phyloP scores from a whole-genome alignment of 2,888 invertebrate genomes.

The Drosophila acutilabella region DNA sequence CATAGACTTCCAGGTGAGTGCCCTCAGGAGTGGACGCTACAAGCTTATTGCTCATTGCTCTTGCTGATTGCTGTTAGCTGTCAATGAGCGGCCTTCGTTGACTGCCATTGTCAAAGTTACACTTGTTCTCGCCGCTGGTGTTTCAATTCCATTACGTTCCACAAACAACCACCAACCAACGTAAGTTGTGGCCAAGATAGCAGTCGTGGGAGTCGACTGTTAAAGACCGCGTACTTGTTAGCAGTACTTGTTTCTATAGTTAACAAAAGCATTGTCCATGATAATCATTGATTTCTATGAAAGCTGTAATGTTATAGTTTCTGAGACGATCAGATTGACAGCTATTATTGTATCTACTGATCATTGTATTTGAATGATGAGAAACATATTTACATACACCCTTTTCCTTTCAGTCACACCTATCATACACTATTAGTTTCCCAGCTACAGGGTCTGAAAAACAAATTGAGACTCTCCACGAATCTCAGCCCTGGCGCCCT shows the following conservation, averaged over 20 bases:
- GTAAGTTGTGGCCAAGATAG: background rate
- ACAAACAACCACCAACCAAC: slow-evolving; percentile 62
- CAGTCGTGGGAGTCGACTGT: background rate
- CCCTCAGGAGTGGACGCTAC: slow-evolving; percentile 13
- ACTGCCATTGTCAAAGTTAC: slow-evolving; percentile 60
- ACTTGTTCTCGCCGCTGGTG: slow-evolving; percentile 32
- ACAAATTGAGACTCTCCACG: slow-evolving; percentile 25
- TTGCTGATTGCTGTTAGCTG: slow-evolving; percentile 8
- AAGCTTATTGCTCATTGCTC: background rate
- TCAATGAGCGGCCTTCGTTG: slow-evolving; percentile 56
- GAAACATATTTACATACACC: too few species aligned
- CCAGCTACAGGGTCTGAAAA: background rate
- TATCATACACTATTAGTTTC: background rate
- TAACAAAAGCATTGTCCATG: too few species aligned
- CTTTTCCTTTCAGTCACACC: too few species aligned
- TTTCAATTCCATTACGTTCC: slow-evolving; percentile 63
- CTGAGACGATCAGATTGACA: too few species aligned
- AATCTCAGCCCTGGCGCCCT: slow-evolving; percentile 56
- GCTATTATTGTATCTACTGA: too few species aligned
- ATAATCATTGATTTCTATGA: too few species aligned
- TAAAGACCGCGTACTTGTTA: background rate
- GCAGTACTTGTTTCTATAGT: too few species aligned
- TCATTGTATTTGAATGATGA: too few species aligned
- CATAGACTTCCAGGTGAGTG: slow-evolving; percentile 88
- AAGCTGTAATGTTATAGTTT: too few species aligned